Evolutionary conservation across 2,797 vertebrate genomes (phyloP).

Genomic region (Bryconaethiops microstoma): DNA sequence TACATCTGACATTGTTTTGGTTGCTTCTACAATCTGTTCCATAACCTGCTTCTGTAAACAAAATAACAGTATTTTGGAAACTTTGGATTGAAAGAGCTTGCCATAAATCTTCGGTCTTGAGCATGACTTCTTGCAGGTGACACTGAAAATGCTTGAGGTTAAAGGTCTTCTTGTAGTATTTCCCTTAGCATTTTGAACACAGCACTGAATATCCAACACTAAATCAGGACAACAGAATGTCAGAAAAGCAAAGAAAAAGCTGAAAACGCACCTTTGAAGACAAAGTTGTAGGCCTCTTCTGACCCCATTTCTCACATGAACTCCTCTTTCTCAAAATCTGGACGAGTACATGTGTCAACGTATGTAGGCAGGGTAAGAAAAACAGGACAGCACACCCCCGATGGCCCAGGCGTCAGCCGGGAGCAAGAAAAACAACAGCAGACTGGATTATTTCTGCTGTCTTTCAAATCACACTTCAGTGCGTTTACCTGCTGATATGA

Average conservation of each 20-base stretch:
- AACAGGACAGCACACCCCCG: slow-evolving; percentile 11
- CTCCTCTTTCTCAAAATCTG: slow-evolving; percentile 52
- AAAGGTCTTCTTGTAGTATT: not conserved
- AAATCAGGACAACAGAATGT: not conserved
- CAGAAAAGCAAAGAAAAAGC: not conserved
- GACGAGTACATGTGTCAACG: slow-evolving; percentile 46
- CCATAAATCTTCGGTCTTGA: not conserved
- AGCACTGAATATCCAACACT: not conserved
- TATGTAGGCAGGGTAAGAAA: not conserved
- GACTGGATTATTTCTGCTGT: slow-evolving; percentile 46
- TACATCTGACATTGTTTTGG: not conserved
- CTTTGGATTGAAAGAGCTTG: no score
- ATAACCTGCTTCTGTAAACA: not conserved
- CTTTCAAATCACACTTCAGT: slow-evolving; percentile 29
- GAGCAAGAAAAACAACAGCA: not conserved
- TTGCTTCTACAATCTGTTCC: not conserved
- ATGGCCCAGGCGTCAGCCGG: not conserved
- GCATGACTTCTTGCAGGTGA: not conserved
- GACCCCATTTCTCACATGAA: slow-evolving; percentile 81
- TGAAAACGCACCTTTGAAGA: slow-evolving; percentile 91
- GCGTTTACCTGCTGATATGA: slow-evolving; percentile 68
- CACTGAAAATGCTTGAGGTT: not conserved
- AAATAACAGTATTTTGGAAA: not conserved
- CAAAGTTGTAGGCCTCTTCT: slow-evolving; percentile 91
- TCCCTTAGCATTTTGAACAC: not conserved